phyloP scores from a whole-genome alignment of 1,140 invertebrate species.

The Rhopalosiphum maidis region DNA sequence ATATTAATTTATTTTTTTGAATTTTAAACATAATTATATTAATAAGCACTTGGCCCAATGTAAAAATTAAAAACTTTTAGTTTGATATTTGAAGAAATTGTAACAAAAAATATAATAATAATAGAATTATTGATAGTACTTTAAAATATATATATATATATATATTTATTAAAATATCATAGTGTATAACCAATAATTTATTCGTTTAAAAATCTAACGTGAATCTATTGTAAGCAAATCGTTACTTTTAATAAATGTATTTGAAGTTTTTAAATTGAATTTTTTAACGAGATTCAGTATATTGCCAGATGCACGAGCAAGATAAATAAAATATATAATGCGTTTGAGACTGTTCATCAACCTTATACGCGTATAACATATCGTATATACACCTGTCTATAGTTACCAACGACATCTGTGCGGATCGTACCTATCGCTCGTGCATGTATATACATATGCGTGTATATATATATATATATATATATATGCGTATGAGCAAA shows the following conservation, averaged over 20 bases:
- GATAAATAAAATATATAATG: not conserved
- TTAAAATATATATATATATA: no score
- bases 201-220: not conserved
- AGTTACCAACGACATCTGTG: not conserved
- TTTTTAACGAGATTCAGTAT: not conserved
- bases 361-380: not conserved
- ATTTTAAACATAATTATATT: no score
- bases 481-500: not conserved
- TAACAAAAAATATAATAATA: not conserved
- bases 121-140: not conserved
- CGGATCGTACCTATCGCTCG: not conserved
- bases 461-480: not conserved
- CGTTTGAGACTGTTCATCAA: not conserved
- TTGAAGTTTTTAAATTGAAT: not conserved
- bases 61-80: no score
- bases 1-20: no score
- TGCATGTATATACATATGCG: not conserved
- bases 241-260: not conserved
- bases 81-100: not conserved
- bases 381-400: not conserved
- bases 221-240: not conserved
- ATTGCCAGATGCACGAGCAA: no score
- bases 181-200: not conserved
- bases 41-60: no score
- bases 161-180: not conserved